A percentile compares a stretch with the other conserved stretches of the same genome.
These are phyloP conservation scores for Chanos chanos DNA, from an alignment of 2,797 vertebrate genomes.

Conservation along the genomic window DNA sequence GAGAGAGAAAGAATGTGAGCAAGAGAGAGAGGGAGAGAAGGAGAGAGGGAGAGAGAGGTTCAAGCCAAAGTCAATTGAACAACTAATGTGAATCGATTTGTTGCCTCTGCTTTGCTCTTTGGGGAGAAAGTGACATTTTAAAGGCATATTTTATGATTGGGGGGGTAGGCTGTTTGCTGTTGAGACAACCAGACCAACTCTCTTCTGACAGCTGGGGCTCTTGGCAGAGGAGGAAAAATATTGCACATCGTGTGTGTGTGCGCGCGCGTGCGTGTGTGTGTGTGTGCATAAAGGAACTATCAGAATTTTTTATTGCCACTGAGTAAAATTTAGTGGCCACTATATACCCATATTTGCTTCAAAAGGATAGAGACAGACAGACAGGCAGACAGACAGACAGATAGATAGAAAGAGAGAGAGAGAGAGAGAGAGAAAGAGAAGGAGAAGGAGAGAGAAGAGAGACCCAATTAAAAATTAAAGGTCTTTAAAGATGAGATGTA, in stretches of 20 bases:
- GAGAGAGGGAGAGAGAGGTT: constrained; percentile 57
- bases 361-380: constrained; percentile 7
- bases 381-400: constrained; percentile 22
- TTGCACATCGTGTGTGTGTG: constrained; percentile 29
- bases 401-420: constrained; percentile 5
- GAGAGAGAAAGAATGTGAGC: constrained; percentile 17
- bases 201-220: constrained; percentile 62
- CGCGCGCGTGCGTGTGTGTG: constrained; percentile 32
- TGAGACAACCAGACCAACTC: constrained; percentile 59
- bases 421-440: constrained; percentile 26
- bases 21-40: constrained; percentile 24
- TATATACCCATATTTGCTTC: too few relatives aligned
- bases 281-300: constrained; percentile 36
- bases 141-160: constrained; percentile 74
- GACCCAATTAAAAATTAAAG: constrained; percentile 71
- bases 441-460: constrained; percentile 36
- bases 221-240: constrained; percentile 43
- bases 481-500: constrained; percentile 64
- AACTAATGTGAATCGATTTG: constrained; percentile 80
- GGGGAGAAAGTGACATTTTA: constrained; percentile 76
- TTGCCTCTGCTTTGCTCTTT: constrained; percentile 69
- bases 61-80: constrained; percentile 79
- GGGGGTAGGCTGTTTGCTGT: constrained; percentile 56
- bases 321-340: constrained; percentile 61
- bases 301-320: constrained; percentile 67